These are phyloP conservation scores for Masnerella sp. DNA, from an alignment of 2,888 invertebrate species.

Conservation along the genomic window DNA sequence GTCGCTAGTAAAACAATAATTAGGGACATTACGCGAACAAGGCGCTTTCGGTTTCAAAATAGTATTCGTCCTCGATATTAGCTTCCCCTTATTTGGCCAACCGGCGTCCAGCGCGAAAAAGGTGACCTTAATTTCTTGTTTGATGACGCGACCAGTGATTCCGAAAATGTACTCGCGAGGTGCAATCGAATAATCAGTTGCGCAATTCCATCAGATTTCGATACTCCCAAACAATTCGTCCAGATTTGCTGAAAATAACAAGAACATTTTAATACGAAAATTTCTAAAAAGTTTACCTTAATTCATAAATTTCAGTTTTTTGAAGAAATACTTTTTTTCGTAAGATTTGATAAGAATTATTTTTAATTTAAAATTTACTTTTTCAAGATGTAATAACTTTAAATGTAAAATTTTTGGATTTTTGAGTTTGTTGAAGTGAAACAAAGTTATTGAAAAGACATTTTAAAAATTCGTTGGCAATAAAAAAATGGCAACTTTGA, in stretches of 20 bases:
- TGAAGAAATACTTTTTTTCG: neutral
- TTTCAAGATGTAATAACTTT: neutral
- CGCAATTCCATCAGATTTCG: no score
- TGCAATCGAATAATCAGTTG: slow-evolving; percentile 47
- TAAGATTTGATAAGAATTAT: neutral
- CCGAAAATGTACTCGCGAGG: slow-evolving; percentile 50
- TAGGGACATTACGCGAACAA: slow-evolving; percentile 43
- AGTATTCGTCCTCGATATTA: slow-evolving; percentile 61
- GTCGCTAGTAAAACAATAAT: slow-evolving; percentile 44
- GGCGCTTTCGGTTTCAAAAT: slow-evolving; percentile 61
- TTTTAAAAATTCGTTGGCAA: neutral
- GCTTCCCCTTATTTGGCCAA: slow-evolving; percentile 57
- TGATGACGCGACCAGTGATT: slow-evolving; percentile 45
- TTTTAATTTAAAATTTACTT: neutral
- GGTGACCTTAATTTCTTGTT: slow-evolving; percentile 61
- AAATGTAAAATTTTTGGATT: neutral
- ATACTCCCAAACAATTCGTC: no score
- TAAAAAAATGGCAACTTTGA: neutral
- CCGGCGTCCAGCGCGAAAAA: slow-evolving; percentile 54
- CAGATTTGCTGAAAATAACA: no score
- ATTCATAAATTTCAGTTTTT: neutral
- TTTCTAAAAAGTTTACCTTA: no score
- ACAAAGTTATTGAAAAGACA: no score
- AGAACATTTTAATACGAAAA: no score
- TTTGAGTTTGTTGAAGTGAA: no score